Evolutionary conservation across 1,140 invertebrate species (phyloP).

Genomic region (Paralvinella palmiformis): DNA sequence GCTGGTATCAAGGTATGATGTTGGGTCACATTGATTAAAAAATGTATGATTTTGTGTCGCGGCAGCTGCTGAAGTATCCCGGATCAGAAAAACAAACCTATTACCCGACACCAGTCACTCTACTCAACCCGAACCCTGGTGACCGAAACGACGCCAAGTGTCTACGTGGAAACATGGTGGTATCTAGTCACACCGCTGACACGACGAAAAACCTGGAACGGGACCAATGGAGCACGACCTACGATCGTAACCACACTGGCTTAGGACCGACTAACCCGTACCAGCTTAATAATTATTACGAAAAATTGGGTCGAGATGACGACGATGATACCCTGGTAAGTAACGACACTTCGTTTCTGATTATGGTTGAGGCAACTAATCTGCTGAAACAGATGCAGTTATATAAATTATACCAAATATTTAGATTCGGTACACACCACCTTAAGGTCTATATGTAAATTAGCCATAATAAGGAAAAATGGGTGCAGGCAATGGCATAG

Average conservation of each 20-base stretch:
- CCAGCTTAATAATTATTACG: slow-evolving; percentile 39
- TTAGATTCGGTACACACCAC: too few species aligned
- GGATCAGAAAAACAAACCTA: slow-evolving; percentile 30
- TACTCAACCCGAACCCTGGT: slow-evolving; percentile 37
- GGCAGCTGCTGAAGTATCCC: slow-evolving; percentile 32
- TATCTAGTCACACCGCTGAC: slow-evolving; percentile 26
- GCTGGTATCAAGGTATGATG: too few species aligned
- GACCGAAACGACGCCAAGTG: slow-evolving; percentile 27
- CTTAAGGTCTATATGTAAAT: too few species aligned
- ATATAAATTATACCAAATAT: too few species aligned
- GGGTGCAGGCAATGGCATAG: too few species aligned
- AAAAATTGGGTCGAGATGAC: slow-evolving; percentile 28
- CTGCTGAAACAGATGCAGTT: too few species aligned
- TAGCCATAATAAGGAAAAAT: too few species aligned
- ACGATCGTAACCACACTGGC: slow-evolving; percentile 26
- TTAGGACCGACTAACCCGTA: slow-evolving; percentile 39
- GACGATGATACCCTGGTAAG: not conserved
- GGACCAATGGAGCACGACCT: slow-evolving; percentile 40
- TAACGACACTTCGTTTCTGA: too few species aligned
- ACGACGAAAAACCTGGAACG: slow-evolving; percentile 42
- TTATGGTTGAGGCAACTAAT: too few species aligned
- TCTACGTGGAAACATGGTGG: slow-evolving; percentile 20
- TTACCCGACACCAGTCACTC: slow-evolving; percentile 41
- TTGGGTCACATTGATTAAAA: too few species aligned
- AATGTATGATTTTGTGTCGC: too few species aligned